Percentiles rank a stretch among this genome's conserved stretches.
phyloP scores from a whole-genome alignment of 2,113 vertebrate species.

The Notiomystis cincta region DNA sequence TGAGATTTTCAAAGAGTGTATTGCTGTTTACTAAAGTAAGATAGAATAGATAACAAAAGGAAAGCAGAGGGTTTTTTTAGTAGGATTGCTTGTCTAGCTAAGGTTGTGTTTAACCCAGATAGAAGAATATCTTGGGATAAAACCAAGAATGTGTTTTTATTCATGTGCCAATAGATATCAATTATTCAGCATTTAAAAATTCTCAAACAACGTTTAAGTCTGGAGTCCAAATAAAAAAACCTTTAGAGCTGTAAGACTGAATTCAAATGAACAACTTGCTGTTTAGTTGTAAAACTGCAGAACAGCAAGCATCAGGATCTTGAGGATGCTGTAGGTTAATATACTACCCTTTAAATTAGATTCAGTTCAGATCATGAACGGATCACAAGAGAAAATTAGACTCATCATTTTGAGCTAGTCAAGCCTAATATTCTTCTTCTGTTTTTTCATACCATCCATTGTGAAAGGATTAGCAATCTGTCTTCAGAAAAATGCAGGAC shows the following conservation, averaged over 20 bases:
- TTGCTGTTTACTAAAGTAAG: neutral
- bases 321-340: neutral
- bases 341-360: neutral
- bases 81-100: neutral
- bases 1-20: neutral
- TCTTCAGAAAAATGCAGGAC: neutral
- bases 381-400: neutral
- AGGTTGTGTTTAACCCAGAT: neutral
- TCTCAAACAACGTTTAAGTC: neutral
- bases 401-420: neutral
- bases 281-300: neutral
- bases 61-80: neutral
- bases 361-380: neutral
- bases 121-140: neutral
- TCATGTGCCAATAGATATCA: neutral
- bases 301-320: neutral
- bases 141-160: neutral
- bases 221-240: neutral
- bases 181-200: neutral
- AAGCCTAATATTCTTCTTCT: neutral
- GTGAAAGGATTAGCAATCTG: neutral
- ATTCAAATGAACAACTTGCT: neutral
- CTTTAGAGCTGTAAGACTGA: neutral
- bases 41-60: neutral
- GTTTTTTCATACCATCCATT: neutral